Evolutionary conservation across 1,140 invertebrate species (phyloP), one percentile per base, ranked within the genome.

Genomic region (Neuroterus valhalla): DNA sequence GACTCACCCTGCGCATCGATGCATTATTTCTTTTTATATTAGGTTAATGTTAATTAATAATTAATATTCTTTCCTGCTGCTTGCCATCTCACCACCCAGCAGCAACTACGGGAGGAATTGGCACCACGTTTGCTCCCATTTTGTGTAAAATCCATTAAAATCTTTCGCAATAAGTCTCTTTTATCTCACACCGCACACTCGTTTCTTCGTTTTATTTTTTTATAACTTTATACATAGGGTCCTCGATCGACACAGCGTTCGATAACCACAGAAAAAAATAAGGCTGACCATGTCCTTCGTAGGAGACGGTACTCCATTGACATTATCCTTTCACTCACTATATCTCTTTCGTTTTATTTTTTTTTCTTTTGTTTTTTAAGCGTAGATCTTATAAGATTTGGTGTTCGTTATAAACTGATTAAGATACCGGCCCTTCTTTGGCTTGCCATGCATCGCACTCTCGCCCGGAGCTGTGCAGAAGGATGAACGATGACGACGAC

Each of bases 121-220:
- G 88, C 87, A 89, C 88, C 87, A 88, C 82, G 82, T 87, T 89
- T 89, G 87, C 88, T 89, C 87, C 88, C 88, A 86, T 80, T 81
- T 84, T 62, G 55, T 62, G 55, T 62, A 62, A 62, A 62, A 62
- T 62, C 75, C 21, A 26, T 62, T 21, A 62, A 62, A 62, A 62
- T 62, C 52, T 62, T 62, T 62, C 26, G 26, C 52, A 62, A 15
- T 62, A 14, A 62, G 52, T 62, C 23, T 23, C 52, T 26, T 62
- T 62, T 62, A 62, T 62, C 26, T 62, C 21, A 62, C 52, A 62
- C 52, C 55, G 11, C 15, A 26, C 55, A 70, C 78, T 71, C 46
- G 46, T 48, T 48, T 48, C 17, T 70, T 44, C 68, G 70, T 75
- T 38, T 38, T 38, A 38, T 38, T 71, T 79, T 71, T 55, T 10